Evolutionary conservation across 2,888 invertebrate genomes (phyloP).

Genomic region (Perdita meconis): DNA sequence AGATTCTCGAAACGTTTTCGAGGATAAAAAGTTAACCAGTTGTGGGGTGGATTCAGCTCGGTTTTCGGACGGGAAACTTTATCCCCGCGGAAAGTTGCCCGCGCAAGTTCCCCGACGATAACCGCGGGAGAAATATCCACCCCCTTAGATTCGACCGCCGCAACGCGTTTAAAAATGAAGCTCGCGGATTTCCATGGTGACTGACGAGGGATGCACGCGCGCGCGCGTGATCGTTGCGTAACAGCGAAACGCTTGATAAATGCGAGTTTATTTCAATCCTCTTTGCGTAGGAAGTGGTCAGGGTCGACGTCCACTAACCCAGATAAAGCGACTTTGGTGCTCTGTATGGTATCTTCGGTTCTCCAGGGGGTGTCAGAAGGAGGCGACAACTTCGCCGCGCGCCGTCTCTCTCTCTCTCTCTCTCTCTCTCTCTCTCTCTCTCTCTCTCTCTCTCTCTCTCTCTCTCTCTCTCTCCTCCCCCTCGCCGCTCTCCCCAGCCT

Average conservation of each 20-base stretch:
- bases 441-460: slow-evolving; percentile 55
- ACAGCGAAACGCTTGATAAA: slow-evolving; percentile 67
- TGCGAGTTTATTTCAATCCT: slow-evolving; percentile 73
- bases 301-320: slow-evolving; percentile 75
- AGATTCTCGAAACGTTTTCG: not conserved
- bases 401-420: slow-evolving; percentile 25
- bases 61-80: slow-evolving; percentile 10
- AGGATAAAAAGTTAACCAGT: slow-evolving; percentile 21
- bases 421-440: slow-evolving; percentile 49
- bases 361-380: slow-evolving; percentile 66
- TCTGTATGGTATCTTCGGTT: slow-evolving; percentile 73
- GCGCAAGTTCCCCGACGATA: slow-evolving; percentile 1
- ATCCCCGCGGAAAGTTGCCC: not conserved
- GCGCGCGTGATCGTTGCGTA: slow-evolving; percentile 38
- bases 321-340: slow-evolving; percentile 75
- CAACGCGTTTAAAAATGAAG: slow-evolving; percentile 47
- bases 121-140: slow-evolving; percentile 22
- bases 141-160: too few relatives aligned
- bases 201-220: slow-evolving; percentile 6
- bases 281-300: slow-evolving; percentile 74
- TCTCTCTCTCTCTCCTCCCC: slow-evolving; percentile 58
- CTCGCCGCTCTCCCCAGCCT: slow-evolving; percentile 57
- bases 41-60: not conserved
- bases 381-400: slow-evolving; percentile 55
- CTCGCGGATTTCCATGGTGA: slow-evolving; percentile 31